Percentiles rank a stretch among this genome's conserved stretches.
Evolutionary conservation across 2,888 invertebrate genomes (phyloP).

Genomic region (Napeogenes inachia): DNA sequence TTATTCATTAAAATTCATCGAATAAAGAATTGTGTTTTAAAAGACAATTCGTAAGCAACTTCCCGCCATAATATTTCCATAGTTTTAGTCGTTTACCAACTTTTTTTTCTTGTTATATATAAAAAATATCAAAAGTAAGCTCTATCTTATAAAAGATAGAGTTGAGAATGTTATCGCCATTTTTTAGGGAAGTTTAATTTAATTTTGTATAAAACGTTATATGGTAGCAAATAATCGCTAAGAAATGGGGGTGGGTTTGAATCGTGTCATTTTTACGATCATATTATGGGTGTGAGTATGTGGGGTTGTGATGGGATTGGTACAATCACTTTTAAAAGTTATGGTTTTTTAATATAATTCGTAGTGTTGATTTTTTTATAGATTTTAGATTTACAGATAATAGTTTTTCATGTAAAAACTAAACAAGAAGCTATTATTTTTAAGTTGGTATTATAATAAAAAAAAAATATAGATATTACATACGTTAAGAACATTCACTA

Average conservation of each 20-base stretch:
- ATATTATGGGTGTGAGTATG: conserved; percentile 45
- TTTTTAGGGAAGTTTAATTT: not conserved
- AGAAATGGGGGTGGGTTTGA: conserved; percentile 50
- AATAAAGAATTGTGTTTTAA: conserved; percentile 36
- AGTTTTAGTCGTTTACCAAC: conserved; percentile 40
- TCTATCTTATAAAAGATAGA: conserved; percentile 18
- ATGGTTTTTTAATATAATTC: not conserved
- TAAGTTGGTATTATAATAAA: too few species aligned
- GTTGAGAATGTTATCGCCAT: not conserved
- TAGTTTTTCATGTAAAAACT: too few species aligned
- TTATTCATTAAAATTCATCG: conserved; percentile 65
- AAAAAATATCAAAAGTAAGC: conserved; percentile 11
- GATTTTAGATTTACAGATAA: too few species aligned
- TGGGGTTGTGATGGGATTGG: conserved; percentile 41
- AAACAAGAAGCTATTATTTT: too few species aligned
- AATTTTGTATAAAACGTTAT: conserved; percentile 28
- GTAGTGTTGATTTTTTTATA: too few species aligned
- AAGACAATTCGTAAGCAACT: conserved; percentile 71
- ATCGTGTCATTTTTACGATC: conserved; percentile 63
- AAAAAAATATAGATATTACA: too few species aligned
- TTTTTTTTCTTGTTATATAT: conserved; percentile 13
- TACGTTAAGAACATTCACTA: too few species aligned
- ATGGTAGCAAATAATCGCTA: conserved; percentile 55
- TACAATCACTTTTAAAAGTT: conserved; percentile 14
- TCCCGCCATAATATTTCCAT: conserved; percentile 71